phyloP scores from a whole-genome alignment of 23 tunicate genomes.

The Corella eumyota region DNA sequence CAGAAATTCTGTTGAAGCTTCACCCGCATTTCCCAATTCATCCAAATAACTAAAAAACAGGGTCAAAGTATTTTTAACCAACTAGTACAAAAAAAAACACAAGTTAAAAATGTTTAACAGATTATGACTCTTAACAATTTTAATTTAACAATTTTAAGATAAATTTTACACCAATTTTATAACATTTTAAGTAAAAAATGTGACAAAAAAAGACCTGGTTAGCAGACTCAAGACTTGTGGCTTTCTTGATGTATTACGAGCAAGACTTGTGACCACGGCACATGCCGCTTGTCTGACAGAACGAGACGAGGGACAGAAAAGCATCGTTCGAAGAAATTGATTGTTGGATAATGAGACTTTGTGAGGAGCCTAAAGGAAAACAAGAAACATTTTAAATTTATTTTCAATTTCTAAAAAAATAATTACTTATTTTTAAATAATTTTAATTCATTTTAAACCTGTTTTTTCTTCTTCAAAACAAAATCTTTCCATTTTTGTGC shows the following conservation, averaged over 20 bases:
- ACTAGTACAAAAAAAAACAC: no score
- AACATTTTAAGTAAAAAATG: no score
- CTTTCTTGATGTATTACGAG: slow-evolving; percentile 37
- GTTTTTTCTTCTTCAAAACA: slow-evolving; percentile 33
- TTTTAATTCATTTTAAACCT: neutral
- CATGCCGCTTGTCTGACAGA: slow-evolving; percentile 88
- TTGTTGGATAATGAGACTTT: slow-evolving; percentile 11
- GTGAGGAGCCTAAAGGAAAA: slow-evolving; percentile 19
- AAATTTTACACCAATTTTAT: no score
- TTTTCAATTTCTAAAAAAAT: neutral
- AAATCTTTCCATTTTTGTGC: slow-evolving; percentile 50
- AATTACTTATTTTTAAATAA: neutral
- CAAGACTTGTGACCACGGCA: slow-evolving; percentile 42
- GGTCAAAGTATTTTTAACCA: no score
- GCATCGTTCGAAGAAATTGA: slow-evolving; percentile 57
- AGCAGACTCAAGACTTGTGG: slow-evolving; percentile 60
- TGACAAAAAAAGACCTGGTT: slow-evolving; percentile 40
- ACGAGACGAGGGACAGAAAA: slow-evolving; percentile 71
- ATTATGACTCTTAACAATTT: no score
- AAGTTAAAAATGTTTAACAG: no score
- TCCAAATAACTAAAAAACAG: slow-evolving; percentile 35
- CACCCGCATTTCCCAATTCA: slow-evolving; percentile 76
- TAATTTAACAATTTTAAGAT: no score
- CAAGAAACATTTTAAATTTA: neutral
- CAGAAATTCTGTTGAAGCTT: slow-evolving; percentile 62